These are phyloP conservation scores for Parasteatoda tepidariorum DNA, from an alignment of 1,140 invertebrate species.

Conservation along the genomic window DNA sequence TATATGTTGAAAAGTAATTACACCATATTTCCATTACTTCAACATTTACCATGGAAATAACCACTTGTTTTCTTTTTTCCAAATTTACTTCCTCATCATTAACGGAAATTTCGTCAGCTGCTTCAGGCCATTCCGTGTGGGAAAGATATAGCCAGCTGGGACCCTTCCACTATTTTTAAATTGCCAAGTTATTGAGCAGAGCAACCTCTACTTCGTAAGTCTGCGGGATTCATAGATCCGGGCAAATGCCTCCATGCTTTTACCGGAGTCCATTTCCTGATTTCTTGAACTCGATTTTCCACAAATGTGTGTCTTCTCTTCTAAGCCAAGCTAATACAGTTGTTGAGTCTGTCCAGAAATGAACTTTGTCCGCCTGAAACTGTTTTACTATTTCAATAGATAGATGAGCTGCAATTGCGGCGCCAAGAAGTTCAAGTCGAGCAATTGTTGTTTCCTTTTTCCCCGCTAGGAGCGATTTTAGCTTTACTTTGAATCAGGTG, in stretches of 20 bases:
- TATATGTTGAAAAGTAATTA: slow-evolving; percentile 13
- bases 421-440: slow-evolving; percentile 12
- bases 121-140: slow-evolving; percentile 23
- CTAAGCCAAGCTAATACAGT: slow-evolving; percentile 18
- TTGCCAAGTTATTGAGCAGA: neutral
- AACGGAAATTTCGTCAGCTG: neutral
- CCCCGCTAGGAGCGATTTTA: slow-evolving; percentile 27
- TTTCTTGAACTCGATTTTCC: slow-evolving; percentile 19
- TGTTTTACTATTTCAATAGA: neutral
- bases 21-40: neutral
- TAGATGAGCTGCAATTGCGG: slow-evolving; percentile 13
- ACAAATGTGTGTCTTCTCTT: neutral
- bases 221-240: slow-evolving; percentile 5
- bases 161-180: slow-evolving; percentile 10
- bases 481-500: slow-evolving; percentile 30
- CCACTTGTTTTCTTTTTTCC: too few relatives aligned
- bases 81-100: slow-evolving; percentile 17
- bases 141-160: neutral
- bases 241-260: slow-evolving; percentile 4
- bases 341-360: slow-evolving; percentile 4
- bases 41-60: slow-evolving; percentile 18
- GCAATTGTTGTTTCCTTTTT: slow-evolving; percentile 8
- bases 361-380: neutral
- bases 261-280: neutral
- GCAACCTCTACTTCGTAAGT: slow-evolving; percentile 11